phyloP scores from a whole-genome alignment of 2,888 invertebrate genomes.

The Epinotia demarniana region DNA sequence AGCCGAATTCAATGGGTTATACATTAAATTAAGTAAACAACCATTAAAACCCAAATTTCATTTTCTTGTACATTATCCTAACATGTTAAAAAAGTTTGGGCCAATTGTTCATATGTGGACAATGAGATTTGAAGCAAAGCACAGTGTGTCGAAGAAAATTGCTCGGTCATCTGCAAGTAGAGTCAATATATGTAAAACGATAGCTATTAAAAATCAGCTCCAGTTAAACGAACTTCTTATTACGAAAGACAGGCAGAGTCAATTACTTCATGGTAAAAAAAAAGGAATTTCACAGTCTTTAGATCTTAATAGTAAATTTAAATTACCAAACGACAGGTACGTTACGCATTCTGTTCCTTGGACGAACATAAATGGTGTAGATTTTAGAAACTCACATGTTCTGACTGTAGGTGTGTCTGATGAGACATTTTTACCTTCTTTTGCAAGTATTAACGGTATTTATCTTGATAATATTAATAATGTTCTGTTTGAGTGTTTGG shows the following conservation, averaged over 20 bases:
- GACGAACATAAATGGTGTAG: constrained; percentile 3
- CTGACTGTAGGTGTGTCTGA: neutral
- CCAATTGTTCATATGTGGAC: neutral
- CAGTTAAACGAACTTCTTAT: neutral
- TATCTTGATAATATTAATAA: neutral
- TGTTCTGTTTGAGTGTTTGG: neutral
- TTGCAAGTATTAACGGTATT: neutral
- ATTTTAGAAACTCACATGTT: constrained; percentile 1
- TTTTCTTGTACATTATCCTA: constrained; percentile 11
- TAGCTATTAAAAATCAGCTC: neutral
- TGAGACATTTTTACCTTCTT: neutral
- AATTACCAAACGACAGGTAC: neutral
- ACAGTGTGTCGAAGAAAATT: constrained; percentile 1
- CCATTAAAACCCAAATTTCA: constrained; percentile 6
- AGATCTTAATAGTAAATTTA: constrained; percentile 3
- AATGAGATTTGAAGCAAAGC: constrained; percentile 11
- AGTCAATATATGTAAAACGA: neutral
- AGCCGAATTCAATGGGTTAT: neutral
- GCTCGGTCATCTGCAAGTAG: neutral
- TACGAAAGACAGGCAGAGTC: neutral
- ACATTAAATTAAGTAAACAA: neutral
- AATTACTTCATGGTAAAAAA: neutral
- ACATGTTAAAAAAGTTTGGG: constrained; percentile 10
- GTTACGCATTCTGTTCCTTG: constrained; percentile 1
- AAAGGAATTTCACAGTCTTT: neutral